phyloP scores from a whole-genome alignment of 2,888 invertebrate species.

The Luffia ferchaultella region DNA sequence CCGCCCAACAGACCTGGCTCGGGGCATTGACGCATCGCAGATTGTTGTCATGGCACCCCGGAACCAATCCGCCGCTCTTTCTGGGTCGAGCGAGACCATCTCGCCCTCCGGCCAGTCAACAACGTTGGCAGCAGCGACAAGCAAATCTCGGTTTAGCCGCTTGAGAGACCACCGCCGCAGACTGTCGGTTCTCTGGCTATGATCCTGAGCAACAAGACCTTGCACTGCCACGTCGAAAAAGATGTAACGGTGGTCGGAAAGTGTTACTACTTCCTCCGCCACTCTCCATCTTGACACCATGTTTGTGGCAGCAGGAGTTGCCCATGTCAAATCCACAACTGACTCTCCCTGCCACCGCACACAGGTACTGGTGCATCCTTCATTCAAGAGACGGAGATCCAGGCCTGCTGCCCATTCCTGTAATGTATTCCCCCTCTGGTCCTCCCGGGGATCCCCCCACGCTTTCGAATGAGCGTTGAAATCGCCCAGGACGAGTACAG shows the following conservation, averaged over 20 bases:
- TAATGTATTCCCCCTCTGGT: conserved; percentile 10
- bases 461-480: no score
- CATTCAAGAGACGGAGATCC: conserved; percentile 11
- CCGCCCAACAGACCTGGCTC: no score
- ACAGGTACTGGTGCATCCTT: conserved; percentile 14
- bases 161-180: background rate
- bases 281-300: conserved; percentile 11
- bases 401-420: conserved; percentile 12
- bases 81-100: no score
- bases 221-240: background rate
- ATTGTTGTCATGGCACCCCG: no score
- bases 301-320: conserved; percentile 7
- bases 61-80: no score
- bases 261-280: conserved; percentile 9
- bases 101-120: no score
- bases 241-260: conserved; percentile 12
- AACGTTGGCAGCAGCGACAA: background rate
- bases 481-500: conserved; percentile 15
- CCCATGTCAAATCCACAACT: conserved; percentile 14
- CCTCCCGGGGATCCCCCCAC: conserved; percentile 7
- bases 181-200: background rate
- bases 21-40: no score
- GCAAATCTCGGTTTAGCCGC: background rate
- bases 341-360: conserved; percentile 16
- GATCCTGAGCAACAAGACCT: background rate